Evolutionary conservation across 2,888 invertebrate species (phyloP).

Genomic region (Drosophila birchii): DNA sequence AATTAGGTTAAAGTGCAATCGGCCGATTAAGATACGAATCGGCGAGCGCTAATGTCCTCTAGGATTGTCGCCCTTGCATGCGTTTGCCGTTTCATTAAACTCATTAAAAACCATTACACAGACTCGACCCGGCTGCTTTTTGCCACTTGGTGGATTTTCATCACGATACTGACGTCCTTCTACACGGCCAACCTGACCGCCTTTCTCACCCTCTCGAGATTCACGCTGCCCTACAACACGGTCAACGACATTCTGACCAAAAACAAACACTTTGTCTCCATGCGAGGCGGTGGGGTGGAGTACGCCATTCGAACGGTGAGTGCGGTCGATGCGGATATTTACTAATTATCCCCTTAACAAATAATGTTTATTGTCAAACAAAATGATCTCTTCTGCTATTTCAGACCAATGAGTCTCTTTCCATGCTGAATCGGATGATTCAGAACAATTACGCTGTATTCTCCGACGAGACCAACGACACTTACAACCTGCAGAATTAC

Average conservation of each 20-base stretch:
- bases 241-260: slow-evolving; percentile 88
- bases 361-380: not conserved
- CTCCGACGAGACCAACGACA: slow-evolving; percentile 82
- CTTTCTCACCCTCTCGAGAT: slow-evolving; percentile 93
- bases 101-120: slow-evolving; percentile 85
- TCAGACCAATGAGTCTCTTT: slow-evolving; percentile 83
- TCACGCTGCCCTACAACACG: slow-evolving; percentile 91
- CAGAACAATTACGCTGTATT: slow-evolving; percentile 82
- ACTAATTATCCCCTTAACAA: not conserved
- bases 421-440: slow-evolving; percentile 81
- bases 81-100: slow-evolving; percentile 62
- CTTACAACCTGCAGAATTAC: slow-evolving; percentile 84
- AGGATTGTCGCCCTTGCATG: slow-evolving; percentile 39
- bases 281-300: slow-evolving; percentile 89
- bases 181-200: slow-evolving; percentile 96
- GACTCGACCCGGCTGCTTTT: slow-evolving; percentile 93
- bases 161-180: slow-evolving; percentile 93
- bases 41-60: slow-evolving; percentile 15
- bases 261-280: slow-evolving; percentile 89
- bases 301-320: slow-evolving; percentile 87
- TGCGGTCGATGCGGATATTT: slow-evolving; percentile 18
- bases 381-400: slow-evolving; percentile 1
- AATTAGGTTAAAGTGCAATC: slow-evolving; percentile 56
- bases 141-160: slow-evolving; percentile 96
- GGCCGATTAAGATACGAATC: slow-evolving; percentile 62